Evolutionary conservation across 2,113 vertebrate species (phyloP).

Genomic region (Osmerus eperlanus): DNA sequence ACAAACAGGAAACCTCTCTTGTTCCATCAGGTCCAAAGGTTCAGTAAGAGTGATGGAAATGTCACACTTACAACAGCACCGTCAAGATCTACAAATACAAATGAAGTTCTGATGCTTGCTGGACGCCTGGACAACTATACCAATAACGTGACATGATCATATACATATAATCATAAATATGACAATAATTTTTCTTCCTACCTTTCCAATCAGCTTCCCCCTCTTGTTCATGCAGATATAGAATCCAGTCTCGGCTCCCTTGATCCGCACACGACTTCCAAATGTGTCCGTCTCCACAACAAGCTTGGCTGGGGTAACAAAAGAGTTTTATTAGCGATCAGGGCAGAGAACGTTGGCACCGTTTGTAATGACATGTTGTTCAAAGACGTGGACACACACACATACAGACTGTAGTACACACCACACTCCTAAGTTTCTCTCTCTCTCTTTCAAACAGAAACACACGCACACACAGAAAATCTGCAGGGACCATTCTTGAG

Average conservation of each 20-base stretch:
- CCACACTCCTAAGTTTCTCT: not conserved
- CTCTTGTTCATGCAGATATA: slow-evolving; percentile 99
- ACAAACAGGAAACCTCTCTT: too few species aligned
- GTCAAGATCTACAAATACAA: too few species aligned
- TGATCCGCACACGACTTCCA: slow-evolving; percentile 93
- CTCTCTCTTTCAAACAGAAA: slow-evolving; percentile 8
- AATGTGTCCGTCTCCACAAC: slow-evolving; percentile 98
- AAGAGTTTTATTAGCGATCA: slow-evolving; percentile 6
- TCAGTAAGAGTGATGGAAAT: too few species aligned
- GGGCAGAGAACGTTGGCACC: not conserved
- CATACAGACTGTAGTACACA: not conserved
- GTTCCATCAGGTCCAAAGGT: too few species aligned
- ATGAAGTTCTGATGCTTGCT: too few species aligned
- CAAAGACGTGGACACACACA: not conserved
- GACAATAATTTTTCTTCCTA: slow-evolving; percentile 52
- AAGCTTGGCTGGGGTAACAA: slow-evolving; percentile 82
- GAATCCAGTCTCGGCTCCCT: slow-evolving; percentile 90
- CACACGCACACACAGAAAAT: slow-evolving; percentile 33
- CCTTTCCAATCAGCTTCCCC: slow-evolving; percentile 97
- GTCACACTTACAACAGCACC: too few species aligned
- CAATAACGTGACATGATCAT: not conserved
- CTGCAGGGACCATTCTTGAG: slow-evolving; percentile 49
- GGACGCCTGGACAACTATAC: too few species aligned
- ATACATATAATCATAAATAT: not conserved
- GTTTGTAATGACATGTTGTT: not conserved